phyloP scores from a whole-genome alignment of 2,797 vertebrate genomes.

The Parauchenoglanis punctatus region DNA sequence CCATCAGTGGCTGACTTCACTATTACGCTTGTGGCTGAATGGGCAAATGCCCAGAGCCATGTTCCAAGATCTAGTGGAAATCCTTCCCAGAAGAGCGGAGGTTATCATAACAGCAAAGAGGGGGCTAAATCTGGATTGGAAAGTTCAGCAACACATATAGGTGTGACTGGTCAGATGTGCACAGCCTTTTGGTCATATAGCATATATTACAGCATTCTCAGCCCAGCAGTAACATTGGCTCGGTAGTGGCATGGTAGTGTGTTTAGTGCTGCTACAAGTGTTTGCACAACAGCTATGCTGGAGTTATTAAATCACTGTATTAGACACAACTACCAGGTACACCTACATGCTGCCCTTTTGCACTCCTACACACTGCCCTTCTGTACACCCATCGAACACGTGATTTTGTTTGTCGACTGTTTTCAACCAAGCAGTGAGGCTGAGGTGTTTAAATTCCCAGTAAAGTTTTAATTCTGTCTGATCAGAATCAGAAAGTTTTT shows the following conservation, averaged over 20 bases:
- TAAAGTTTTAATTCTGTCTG: background rate
- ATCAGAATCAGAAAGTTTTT: background rate
- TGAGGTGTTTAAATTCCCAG: background rate
- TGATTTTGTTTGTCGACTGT: background rate
- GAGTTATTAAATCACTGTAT: background rate
- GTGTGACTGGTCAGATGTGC: background rate
- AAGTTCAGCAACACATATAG: background rate
- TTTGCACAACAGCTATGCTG: background rate
- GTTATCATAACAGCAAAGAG: background rate
- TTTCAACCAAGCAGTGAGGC: too few species aligned
- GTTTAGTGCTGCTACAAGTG: background rate
- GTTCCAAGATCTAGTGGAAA: background rate
- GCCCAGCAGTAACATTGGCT: background rate
- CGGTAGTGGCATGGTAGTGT: background rate
- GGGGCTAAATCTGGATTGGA: background rate
- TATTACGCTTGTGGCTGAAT: background rate
- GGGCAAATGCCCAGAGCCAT: background rate
- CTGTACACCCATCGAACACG: background rate
- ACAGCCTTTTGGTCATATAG: background rate
- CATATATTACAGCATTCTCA: background rate
- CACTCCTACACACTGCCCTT: too few species aligned
- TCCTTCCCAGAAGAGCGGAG: background rate
- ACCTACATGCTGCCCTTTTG: background rate
- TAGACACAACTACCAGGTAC: background rate
- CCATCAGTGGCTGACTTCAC: background rate